Percentiles rank a stretch among this genome's conserved stretches.
phyloP scores from a whole-genome alignment of 2,113 vertebrate genomes.

The Anhinga anhinga region DNA sequence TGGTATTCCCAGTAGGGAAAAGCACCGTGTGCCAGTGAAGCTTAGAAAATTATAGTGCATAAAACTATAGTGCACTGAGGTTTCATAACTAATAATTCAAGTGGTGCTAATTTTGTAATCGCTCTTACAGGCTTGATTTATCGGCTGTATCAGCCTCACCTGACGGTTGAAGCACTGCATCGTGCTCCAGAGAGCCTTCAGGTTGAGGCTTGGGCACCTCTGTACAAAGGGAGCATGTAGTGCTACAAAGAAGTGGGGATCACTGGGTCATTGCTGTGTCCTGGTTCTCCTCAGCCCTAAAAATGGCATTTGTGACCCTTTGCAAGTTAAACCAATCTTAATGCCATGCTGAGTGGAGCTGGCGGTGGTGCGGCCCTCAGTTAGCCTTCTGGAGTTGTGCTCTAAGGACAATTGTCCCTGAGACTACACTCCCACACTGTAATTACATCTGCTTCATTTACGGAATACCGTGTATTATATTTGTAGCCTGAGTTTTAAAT shows the following conservation, averaged over 20 bases:
- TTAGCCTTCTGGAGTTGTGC: not conserved
- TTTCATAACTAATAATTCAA: not conserved
- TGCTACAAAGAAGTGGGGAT: not conserved
- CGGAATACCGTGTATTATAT: slow-evolving; percentile 7
- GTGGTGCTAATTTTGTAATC: not conserved
- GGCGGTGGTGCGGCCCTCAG: not conserved
- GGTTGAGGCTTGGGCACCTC: not conserved
- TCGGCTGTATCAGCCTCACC: not conserved
- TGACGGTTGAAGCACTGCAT: too few relatives aligned
- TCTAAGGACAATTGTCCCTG: not conserved
- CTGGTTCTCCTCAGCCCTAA: not conserved
- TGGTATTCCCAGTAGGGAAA: not conserved
- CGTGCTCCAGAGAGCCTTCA: not conserved
- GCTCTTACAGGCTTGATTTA: not conserved
- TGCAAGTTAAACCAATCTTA: not conserved
- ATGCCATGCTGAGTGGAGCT: not conserved
- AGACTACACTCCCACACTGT: not conserved
- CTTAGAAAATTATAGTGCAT: not conserved
- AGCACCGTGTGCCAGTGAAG: accelerated
- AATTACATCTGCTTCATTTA: slow-evolving; percentile 33
- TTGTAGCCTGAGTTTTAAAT: slow-evolving; percentile 49
- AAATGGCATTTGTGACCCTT: not conserved
- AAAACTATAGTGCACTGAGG: not conserved
- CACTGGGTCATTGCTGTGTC: not conserved
- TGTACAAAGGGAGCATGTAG: not conserved